Conservation (phyloP, 2,113 vertebrate species). For the Silurus asotus region DNA sequence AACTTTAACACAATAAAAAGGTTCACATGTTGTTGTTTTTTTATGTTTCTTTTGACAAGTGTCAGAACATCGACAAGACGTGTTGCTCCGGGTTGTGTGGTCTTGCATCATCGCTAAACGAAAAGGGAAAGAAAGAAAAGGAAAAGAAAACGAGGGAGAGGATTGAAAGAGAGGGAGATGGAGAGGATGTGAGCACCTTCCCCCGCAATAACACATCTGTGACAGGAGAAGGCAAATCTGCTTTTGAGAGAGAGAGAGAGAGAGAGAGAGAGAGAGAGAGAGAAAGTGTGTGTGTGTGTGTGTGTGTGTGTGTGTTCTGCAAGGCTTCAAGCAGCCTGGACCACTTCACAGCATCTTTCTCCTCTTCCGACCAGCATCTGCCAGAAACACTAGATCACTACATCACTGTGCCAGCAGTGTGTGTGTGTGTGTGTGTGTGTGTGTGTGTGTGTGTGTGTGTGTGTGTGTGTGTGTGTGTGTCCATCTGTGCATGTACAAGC, state of each 20-base stretch:
- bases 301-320: slow-evolving; percentile 15
- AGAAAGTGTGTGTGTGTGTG: slow-evolving; percentile 13
- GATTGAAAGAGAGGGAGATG: slow-evolving; percentile 62
- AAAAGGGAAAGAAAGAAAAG: slow-evolving; percentile 63
- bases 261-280: slow-evolving; percentile 1
- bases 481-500: slow-evolving; percentile 29
- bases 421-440: slow-evolving; percentile 22
- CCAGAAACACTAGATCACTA: slow-evolving; percentile 22
- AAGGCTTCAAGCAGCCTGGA: slow-evolving; percentile 46
- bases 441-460: slow-evolving; percentile 24
- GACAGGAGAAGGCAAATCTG: slow-evolving; percentile 47
- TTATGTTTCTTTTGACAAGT: slow-evolving; percentile 66
- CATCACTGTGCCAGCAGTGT: slow-evolving; percentile 34
- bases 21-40: slow-evolving; percentile 64
- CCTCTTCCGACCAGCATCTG: slow-evolving; percentile 30
- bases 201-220: slow-evolving; percentile 49
- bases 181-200: slow-evolving; percentile 43
- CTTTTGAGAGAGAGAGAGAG: slow-evolving; percentile 37
- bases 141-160: slow-evolving; percentile 65
- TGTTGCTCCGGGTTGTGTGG: slow-evolving; percentile 70
- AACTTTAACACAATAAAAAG: slow-evolving; percentile 73
- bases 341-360: slow-evolving; percentile 44
- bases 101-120: slow-evolving; percentile 75
- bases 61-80: slow-evolving; percentile 69
- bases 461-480: slow-evolving; percentile 21